Percentiles rank a stretch among this genome's conserved stretches.
These are phyloP conservation scores for Patella ulyssiponensis DNA, from an alignment of 2,888 invertebrate genomes.

Conservation along the genomic window DNA sequence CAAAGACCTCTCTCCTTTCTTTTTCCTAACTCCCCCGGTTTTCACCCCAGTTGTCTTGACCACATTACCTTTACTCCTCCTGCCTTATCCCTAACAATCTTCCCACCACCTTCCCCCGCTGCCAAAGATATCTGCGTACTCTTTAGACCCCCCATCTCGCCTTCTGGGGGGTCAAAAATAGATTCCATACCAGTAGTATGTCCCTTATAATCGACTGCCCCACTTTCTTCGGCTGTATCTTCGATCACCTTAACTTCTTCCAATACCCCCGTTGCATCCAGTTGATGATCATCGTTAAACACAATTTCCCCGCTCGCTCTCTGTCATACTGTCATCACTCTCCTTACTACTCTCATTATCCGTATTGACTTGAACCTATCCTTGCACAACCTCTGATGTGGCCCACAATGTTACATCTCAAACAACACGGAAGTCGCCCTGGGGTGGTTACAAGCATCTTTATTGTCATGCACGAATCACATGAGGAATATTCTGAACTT, in stretches of 20 bases:
- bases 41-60: not conserved
- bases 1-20: too few species aligned
- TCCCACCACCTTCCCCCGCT: not conserved
- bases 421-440: too few species aligned
- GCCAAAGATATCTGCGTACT: not conserved
- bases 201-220: not conserved
- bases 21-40: not conserved
- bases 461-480: too few species aligned
- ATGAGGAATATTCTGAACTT: too few species aligned
- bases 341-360: accelerated
- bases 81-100: not conserved
- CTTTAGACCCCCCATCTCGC: constrained; percentile 6
- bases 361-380: not conserved
- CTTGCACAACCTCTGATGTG: not conserved
- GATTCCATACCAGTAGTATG: not conserved
- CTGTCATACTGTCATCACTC: not conserved
- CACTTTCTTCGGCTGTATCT: not conserved
- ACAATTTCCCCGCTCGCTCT: not conserved
- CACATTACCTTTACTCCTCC: not conserved
- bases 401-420: too few species aligned
- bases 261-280: not conserved
- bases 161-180: not conserved
- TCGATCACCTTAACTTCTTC: not conserved
- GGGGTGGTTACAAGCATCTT: too few species aligned
- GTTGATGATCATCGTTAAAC: not conserved